Evolutionary conservation across 2,113 vertebrate genomes (phyloP).

Genomic region (Rhabdornis inornatus): DNA sequence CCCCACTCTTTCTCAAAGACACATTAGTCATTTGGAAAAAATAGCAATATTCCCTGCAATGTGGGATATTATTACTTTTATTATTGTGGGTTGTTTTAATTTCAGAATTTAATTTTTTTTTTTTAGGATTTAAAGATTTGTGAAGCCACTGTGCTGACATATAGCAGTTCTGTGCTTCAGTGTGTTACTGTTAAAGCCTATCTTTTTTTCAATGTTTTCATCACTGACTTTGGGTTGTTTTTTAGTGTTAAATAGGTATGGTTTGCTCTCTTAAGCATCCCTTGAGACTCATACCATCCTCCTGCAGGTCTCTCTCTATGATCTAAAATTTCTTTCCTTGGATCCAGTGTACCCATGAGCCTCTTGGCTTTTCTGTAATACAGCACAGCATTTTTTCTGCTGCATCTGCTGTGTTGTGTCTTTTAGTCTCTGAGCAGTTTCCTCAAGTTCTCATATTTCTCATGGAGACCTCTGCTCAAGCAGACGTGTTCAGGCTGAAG

Average conservation of each 20-base stretch:
- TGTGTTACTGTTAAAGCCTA: not conserved
- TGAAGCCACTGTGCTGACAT: fast-evolving
- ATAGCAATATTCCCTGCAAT: not conserved
- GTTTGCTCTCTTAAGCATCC: not conserved
- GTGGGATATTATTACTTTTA: not conserved
- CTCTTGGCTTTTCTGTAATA: not conserved
- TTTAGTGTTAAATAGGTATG: not conserved
- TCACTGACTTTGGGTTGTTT: fast-evolving
- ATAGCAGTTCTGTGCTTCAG: not conserved
- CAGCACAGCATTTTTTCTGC: not conserved
- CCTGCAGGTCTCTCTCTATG: not conserved
- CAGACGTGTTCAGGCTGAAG: not conserved
- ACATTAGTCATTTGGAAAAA: not conserved
- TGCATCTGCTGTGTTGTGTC: not conserved
- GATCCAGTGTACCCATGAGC: not conserved
- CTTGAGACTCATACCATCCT: not conserved
- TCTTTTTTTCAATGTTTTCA: not conserved
- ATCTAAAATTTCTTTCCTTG: not conserved
- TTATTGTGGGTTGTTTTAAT: not conserved
- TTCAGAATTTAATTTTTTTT: not conserved
- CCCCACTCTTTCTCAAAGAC: not conserved
- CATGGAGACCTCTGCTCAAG: not conserved
- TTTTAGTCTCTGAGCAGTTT: not conserved
- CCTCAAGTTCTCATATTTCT: not conserved
- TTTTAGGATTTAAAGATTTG: not conserved